Evolutionary conservation across 2,113 vertebrate genomes (phyloP).

Genomic region (Neopipo cinnamomea): DNA sequence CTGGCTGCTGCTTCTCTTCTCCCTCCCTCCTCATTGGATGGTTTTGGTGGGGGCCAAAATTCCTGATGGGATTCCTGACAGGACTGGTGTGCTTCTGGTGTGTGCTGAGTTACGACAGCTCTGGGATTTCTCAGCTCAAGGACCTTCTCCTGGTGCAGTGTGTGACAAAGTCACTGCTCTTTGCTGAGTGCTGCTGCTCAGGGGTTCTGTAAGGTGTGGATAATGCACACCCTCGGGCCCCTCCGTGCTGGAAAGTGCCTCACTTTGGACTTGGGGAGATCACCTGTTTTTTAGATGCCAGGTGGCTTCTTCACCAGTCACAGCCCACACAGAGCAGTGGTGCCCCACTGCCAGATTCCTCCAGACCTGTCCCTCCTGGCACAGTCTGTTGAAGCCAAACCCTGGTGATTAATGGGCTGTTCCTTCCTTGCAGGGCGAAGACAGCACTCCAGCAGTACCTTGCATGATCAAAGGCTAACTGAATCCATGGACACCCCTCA

Average conservation of each 20-base stretch:
- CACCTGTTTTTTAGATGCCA: not conserved
- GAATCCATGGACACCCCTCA: conserved; percentile 67
- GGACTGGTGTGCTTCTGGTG: not conserved
- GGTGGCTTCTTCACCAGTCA: not conserved
- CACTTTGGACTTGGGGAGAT: not conserved
- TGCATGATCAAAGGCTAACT: conserved; percentile 82
- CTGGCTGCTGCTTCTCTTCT: not conserved
- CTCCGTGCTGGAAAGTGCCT: not conserved
- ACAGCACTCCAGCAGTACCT: conserved; percentile 98
- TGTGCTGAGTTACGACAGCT: not conserved
- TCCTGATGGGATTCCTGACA: not conserved
- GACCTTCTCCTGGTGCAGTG: not conserved
- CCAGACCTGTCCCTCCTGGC: not conserved
- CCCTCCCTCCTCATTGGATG: not conserved
- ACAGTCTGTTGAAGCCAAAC: not conserved
- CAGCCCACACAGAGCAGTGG: not conserved
- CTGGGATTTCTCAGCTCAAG: not conserved
- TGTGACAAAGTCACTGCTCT: not conserved
- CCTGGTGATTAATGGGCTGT: not conserved
- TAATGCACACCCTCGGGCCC: not conserved
- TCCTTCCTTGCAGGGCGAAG: conserved; percentile 87
- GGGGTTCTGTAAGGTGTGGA: not conserved
- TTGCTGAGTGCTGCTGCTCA: not conserved
- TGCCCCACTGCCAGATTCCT: not conserved
- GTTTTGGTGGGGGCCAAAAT: not conserved